phyloP scores from a whole-genome alignment of 1,140 invertebrate genomes.

The Hylyphantes graminicola region DNA sequence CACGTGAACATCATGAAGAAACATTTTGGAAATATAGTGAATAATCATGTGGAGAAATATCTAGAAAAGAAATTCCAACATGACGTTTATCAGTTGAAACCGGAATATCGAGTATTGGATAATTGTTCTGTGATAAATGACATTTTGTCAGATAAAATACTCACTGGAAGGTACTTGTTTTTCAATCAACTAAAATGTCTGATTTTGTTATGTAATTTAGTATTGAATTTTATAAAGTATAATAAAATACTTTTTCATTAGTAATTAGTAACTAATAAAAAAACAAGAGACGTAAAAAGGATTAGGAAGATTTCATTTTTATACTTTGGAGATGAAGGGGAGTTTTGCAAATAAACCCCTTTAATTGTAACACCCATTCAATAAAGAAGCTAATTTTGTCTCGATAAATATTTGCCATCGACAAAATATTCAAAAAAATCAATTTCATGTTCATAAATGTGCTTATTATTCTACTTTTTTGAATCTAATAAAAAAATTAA shows the following conservation, averaged over 20 bases:
- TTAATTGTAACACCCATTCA: too few species aligned
- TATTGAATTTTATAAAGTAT: too few species aligned
- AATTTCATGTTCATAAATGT: too few species aligned
- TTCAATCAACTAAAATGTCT: not conserved
- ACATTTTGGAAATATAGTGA: slow-evolving; percentile 26
- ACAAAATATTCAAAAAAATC: too few species aligned
- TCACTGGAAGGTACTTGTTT: slow-evolving; percentile 66
- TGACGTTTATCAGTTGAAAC: slow-evolving; percentile 68
- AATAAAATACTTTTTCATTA: not conserved
- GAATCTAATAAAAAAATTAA: too few species aligned
- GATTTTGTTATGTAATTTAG: not conserved
- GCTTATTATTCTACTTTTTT: too few species aligned
- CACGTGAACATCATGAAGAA: not conserved
- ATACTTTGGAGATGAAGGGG: not conserved
- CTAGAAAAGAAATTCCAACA: slow-evolving; percentile 69
- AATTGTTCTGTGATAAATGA: slow-evolving; percentile 73
- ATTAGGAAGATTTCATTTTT: not conserved
- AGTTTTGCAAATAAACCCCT: too few species aligned
- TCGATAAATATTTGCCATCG: too few species aligned
- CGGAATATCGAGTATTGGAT: slow-evolving; percentile 67
- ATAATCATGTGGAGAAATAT: slow-evolving; percentile 38
- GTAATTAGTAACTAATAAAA: not conserved
- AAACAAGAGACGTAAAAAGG: not conserved
- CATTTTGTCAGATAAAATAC: slow-evolving; percentile 70
- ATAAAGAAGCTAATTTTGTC: too few species aligned